These are phyloP conservation scores for Premnoplex brunnescens DNA, from an alignment of 2,797 vertebrate species.

Conservation along the genomic window DNA sequence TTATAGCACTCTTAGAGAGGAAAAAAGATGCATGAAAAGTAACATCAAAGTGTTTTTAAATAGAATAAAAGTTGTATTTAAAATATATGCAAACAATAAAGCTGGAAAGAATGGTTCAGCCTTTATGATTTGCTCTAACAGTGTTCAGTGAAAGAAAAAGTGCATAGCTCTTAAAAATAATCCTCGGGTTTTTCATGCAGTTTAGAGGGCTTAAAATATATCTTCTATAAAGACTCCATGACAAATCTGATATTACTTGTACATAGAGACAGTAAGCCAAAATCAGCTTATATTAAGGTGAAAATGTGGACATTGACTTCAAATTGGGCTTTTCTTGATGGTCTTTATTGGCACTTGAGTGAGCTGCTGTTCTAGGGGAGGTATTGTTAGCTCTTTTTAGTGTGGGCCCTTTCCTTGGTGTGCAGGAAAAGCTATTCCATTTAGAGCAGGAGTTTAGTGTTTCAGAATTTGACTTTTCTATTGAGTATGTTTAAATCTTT, in stretches of 20 bases:
- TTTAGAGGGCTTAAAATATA: constrained; percentile 59
- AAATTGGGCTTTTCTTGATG: neutral
- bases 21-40: neutral
- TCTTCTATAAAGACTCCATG: constrained; percentile 49
- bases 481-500: neutral
- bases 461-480: neutral
- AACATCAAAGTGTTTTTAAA: constrained; percentile 21
- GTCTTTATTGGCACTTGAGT: neutral
- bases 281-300: constrained; percentile 41
- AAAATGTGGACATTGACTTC: constrained; percentile 31
- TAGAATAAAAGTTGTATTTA: constrained; percentile 12
- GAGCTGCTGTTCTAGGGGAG: neutral
- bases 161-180: constrained; percentile 50
- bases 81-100: constrained; percentile 40
- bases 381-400: neutral
- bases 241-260: constrained; percentile 59
- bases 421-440: neutral
- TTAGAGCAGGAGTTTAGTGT: neutral
- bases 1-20: neutral
- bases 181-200: constrained; percentile 33
- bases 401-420: neutral
- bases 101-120: neutral
- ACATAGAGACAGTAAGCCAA: constrained; percentile 20
- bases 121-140: constrained; percentile 38
- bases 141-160: constrained; percentile 37